Percentiles rank a stretch among this genome's conserved stretches.
These are phyloP conservation scores for Agrotis clavis DNA, from an alignment of 2,888 invertebrate genomes.

Conservation along the genomic window DNA sequence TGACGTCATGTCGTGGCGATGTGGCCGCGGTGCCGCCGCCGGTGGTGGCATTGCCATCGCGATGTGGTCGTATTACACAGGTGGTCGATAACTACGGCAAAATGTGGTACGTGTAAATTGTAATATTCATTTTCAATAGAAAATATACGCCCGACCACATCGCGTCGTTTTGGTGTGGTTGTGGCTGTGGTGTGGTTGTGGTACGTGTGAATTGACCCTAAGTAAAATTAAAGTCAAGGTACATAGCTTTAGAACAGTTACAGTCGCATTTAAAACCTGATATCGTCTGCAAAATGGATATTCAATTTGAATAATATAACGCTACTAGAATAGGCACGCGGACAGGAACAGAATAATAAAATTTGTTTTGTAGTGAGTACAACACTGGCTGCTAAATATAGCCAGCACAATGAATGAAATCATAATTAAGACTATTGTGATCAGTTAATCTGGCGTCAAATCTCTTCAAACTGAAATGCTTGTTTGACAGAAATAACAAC, in stretches of 20 bases:
- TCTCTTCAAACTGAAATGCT: neutral
- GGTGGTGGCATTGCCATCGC: too few species aligned
- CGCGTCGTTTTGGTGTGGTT: too few species aligned
- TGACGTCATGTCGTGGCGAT: too few species aligned
- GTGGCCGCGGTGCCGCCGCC: too few species aligned
- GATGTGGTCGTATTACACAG: too few species aligned
- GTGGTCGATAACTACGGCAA: too few species aligned
- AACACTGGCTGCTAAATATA: slow-evolving; percentile 11
- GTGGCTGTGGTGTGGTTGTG: too few species aligned
- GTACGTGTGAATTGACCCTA: too few species aligned
- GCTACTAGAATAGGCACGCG: neutral
- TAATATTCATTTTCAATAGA: too few species aligned
- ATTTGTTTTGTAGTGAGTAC: slow-evolving; percentile 12
- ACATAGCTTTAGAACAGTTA: neutral
- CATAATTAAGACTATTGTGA: neutral
- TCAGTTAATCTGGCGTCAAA: slow-evolving; percentile 10
- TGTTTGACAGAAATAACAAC: neutral
- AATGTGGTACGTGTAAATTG: too few species aligned
- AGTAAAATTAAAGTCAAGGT: neutral
- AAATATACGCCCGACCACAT: too few species aligned
- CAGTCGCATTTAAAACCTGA: slow-evolving; percentile 1
- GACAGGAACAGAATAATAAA: slow-evolving; percentile 24
- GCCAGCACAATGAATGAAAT: slow-evolving; percentile 13
- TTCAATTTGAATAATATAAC: slow-evolving; percentile 2
- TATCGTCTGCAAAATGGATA: slow-evolving; percentile 2